Conservation (phyloP, 2,888 invertebrate genomes). For the Falcaria lacertinaria region DNA sequence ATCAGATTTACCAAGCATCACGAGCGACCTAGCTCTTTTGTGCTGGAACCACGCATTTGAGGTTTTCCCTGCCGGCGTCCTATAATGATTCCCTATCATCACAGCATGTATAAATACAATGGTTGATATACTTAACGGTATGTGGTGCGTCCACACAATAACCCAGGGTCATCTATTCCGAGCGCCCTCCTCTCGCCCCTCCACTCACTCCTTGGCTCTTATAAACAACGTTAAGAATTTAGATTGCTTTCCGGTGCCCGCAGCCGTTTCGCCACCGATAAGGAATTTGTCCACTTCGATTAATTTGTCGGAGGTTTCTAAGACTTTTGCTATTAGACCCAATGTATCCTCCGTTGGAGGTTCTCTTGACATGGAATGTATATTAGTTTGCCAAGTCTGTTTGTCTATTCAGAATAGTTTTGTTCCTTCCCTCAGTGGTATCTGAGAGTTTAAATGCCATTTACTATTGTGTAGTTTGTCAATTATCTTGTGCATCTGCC, state of each 20-base stretch:
- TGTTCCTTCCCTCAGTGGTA: no score
- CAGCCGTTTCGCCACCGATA: conserved; percentile 16
- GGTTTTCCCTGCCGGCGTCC: not conserved
- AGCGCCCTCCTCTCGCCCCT: not conserved
- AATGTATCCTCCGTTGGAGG: not conserved
- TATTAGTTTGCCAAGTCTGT: no score
- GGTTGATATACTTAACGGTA: conserved; percentile 1
- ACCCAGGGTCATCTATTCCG: conserved; percentile 2
- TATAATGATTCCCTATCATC: not conserved
- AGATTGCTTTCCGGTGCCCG: conserved; percentile 36
- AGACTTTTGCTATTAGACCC: conserved; percentile 5
- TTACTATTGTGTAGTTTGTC: no score
- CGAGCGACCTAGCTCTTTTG: no score
- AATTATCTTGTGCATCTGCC: no score
- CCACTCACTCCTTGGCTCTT: conserved; percentile 10
- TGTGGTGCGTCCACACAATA: conserved; percentile 8
- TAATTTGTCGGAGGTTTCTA: conserved; percentile 27
- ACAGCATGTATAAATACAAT: not conserved
- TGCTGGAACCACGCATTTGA: no score
- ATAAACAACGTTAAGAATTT: conserved; percentile 49
- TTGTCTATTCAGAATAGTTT: no score
- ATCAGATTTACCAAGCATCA: no score
- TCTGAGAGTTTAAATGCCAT: no score
- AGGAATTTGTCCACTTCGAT: conserved; percentile 42
- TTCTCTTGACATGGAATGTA: no score